Conservation (phyloP, 2,113 vertebrate genomes). For the Cynocephalus volans region DNA sequence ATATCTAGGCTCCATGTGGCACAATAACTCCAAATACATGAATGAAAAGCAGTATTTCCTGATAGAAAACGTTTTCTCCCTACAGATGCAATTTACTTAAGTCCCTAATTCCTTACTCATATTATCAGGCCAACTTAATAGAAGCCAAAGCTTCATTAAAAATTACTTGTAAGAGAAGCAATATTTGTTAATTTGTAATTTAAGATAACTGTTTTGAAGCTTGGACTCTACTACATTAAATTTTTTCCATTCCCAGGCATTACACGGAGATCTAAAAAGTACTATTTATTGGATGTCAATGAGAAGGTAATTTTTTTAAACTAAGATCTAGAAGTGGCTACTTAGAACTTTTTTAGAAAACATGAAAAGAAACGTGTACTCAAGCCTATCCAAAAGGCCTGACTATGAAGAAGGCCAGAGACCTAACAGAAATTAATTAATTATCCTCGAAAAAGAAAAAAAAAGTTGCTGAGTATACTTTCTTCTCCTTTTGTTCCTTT, state of each 20-base stretch:
- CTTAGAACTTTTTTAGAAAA: background rate
- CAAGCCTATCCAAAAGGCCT: background rate
- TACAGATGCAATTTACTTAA: background rate
- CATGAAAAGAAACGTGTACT: constrained; percentile 10
- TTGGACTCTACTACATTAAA: background rate
- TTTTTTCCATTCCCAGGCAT: background rate
- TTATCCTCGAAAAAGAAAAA: background rate
- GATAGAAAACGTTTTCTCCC: background rate
- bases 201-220: background rate
- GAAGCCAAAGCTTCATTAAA: background rate
- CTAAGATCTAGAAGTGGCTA: background rate
- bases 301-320: background rate
- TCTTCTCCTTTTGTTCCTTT: constrained; percentile 11
- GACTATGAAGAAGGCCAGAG: background rate
- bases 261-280: background rate
- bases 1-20: background rate
- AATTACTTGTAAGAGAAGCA: background rate
- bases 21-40: background rate
- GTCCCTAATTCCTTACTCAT: background rate
- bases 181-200: constrained; percentile 18
- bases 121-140: background rate
- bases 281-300: background rate
- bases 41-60: constrained; percentile 1
- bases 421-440: background rate
- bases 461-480: background rate